phyloP scores from a whole-genome alignment of 2,888 invertebrate genomes.

The Netelia melanura region DNA sequence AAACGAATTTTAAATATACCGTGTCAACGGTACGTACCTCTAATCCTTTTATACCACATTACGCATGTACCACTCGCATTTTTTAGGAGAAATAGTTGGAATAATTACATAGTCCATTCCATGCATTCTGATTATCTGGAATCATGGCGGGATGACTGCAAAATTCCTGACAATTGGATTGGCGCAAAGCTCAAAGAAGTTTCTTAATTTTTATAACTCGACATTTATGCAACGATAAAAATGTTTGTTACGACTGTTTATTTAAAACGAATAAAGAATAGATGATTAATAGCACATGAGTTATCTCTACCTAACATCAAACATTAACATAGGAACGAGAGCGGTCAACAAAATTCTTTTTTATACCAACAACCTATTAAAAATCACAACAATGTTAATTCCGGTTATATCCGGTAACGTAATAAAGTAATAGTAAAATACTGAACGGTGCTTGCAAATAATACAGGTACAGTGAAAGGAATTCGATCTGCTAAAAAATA shows the following conservation, averaged over 20 bases:
- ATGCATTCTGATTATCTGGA: constrained; percentile 50
- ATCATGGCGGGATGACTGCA: constrained; percentile 60
- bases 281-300: constrained; percentile 43
- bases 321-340: constrained; percentile 52
- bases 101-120: constrained; percentile 60
- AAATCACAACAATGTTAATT: constrained; percentile 52
- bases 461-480: constrained; percentile 45
- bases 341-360: constrained; percentile 42
- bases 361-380: constrained; percentile 22
- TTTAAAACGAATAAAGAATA: constrained; percentile 48
- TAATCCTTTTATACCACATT: neutral
- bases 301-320: constrained; percentile 48
- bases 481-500: constrained; percentile 21
- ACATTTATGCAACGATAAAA: neutral
- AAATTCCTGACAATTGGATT: constrained; percentile 58
- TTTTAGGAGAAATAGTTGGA: constrained; percentile 56
- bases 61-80: neutral
- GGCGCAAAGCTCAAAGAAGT: constrained; percentile 32
- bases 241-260: constrained; percentile 17
- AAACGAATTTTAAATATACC: constrained; percentile 65
- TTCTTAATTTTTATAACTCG: neutral
- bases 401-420: constrained; percentile 33
- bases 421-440: constrained; percentile 60
- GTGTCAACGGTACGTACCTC: constrained; percentile 53
- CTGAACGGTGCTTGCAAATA: constrained; percentile 60